These are phyloP conservation scores for Micoletzkya japonica DNA, from an alignment of 2,888 invertebrate genomes.

Conservation along the genomic window DNA sequence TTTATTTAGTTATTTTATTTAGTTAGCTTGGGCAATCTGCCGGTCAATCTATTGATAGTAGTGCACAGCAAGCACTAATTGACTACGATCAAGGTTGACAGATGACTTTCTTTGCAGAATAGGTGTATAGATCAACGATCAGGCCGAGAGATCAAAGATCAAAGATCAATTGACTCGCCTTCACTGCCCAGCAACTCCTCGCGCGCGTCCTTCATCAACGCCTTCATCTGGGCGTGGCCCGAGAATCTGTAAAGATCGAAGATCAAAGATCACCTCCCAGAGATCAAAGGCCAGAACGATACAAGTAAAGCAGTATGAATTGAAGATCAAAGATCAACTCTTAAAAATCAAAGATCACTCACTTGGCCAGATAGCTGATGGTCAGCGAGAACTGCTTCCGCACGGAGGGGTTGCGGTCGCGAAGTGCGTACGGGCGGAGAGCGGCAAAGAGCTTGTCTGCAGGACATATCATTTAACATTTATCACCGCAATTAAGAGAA, in stretches of 20 bases:
- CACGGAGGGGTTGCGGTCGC: slow-evolving; percentile 48
- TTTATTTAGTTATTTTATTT: too few species aligned
- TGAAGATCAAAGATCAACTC: neutral
- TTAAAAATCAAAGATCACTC: neutral
- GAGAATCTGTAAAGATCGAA: slow-evolving; percentile 29
- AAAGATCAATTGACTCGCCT: slow-evolving; percentile 8
- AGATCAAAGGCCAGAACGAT: neutral
- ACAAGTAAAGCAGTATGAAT: neutral
- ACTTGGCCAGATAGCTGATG: slow-evolving; percentile 44
- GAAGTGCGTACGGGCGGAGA: slow-evolving; percentile 31
- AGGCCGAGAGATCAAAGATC: neutral
- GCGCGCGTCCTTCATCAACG: slow-evolving; percentile 33
- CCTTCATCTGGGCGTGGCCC: slow-evolving; percentile 37
- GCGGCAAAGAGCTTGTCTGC: slow-evolving; percentile 40
- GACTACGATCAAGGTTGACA: too few species aligned
- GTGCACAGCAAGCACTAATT: too few species aligned
- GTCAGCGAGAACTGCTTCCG: slow-evolving; percentile 49
- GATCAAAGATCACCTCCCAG: neutral
- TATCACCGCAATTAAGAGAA: too few species aligned
- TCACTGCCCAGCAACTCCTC: slow-evolving; percentile 13
- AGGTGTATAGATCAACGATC: too few species aligned
- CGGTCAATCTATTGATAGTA: too few species aligned
- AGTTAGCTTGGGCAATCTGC: too few species aligned
- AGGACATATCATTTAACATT: slow-evolving; percentile 1
- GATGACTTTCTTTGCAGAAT: too few species aligned